These are phyloP conservation scores for Muscina levida DNA, from an alignment of 2,888 invertebrate species.

Conservation along the genomic window DNA sequence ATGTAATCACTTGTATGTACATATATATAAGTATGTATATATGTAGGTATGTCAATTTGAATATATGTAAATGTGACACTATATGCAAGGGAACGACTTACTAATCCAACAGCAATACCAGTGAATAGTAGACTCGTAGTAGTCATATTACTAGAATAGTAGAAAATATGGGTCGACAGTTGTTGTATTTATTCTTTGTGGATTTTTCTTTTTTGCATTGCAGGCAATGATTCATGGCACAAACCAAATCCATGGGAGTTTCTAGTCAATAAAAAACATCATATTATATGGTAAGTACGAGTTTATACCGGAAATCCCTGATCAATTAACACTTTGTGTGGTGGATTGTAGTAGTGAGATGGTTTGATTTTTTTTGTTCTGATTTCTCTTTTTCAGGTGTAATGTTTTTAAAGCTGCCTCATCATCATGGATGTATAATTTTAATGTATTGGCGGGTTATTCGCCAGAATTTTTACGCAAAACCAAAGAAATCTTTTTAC, in stretches of 20 bases:
- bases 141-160: no score
- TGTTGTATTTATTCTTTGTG: conserved; percentile 9
- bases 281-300: conserved; percentile 86
- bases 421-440: conserved; percentile 96
- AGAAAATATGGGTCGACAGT: neutral
- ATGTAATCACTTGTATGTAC: no score
- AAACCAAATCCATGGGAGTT: conserved; percentile 93
- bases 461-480: conserved; percentile 87
- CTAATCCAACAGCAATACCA: no score
- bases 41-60: no score
- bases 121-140: no score
- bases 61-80: no score
- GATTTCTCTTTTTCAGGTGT: conserved; percentile 81
- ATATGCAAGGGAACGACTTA: no score
- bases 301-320: conserved; percentile 19
- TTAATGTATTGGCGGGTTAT: conserved; percentile 92
- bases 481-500: conserved; percentile 88
- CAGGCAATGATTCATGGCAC: conserved; percentile 79
- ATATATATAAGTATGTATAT: neutral
- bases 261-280: conserved; percentile 89
- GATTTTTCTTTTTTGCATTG: conserved; percentile 52
- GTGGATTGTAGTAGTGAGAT: neutral
- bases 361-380: conserved; percentile 24
- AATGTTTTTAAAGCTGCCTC: conserved; percentile 92
- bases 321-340: conserved; percentile 2